phyloP scores from a whole-genome alignment of 2,797 vertebrate genomes.

The Pangasius mekongensis region DNA sequence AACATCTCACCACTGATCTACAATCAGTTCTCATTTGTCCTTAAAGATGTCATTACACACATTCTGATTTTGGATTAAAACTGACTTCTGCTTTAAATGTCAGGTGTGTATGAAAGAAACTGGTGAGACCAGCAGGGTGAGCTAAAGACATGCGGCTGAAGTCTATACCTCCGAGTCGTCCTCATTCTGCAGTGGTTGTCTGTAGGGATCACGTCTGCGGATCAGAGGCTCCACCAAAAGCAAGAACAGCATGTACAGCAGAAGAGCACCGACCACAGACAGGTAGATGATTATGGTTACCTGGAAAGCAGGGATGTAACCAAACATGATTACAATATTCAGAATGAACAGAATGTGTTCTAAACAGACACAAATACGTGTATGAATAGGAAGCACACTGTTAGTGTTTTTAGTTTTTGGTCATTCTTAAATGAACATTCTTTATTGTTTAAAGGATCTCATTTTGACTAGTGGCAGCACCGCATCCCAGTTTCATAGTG shows the following conservation, averaged over 20 bases:
- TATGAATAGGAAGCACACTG: not conserved
- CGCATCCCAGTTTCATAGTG: not conserved
- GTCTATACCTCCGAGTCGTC: slow-evolving; percentile 86
- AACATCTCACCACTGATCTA: not conserved
- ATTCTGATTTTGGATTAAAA: not conserved
- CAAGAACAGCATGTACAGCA: slow-evolving; percentile 95
- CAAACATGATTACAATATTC: not conserved
- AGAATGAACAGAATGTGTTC: not conserved
- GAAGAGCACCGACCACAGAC: slow-evolving; percentile 88
- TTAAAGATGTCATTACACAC: not conserved
- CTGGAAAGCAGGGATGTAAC: slow-evolving; percentile 64
- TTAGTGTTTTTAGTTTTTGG: not conserved
- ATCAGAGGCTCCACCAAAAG: slow-evolving; percentile 93
- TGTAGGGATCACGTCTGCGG: slow-evolving; percentile 87
- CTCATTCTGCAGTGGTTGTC: slow-evolving; percentile 87
- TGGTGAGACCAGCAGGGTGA: not conserved
- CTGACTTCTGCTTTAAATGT: not conserved
- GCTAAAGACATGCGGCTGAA: slow-evolving; percentile 34
- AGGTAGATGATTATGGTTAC: slow-evolving; percentile 93
- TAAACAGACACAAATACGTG: not conserved
- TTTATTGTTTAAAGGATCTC: not conserved
- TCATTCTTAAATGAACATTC: not conserved
- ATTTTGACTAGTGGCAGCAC: not conserved
- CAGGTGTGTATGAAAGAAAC: not conserved
- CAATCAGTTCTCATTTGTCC: not conserved